A percentile compares a stretch with the other conserved stretches of the same genome.
These are phyloP conservation scores for Nibea albiflora DNA, from an alignment of 2,113 vertebrate genomes.

Conservation along the genomic window DNA sequence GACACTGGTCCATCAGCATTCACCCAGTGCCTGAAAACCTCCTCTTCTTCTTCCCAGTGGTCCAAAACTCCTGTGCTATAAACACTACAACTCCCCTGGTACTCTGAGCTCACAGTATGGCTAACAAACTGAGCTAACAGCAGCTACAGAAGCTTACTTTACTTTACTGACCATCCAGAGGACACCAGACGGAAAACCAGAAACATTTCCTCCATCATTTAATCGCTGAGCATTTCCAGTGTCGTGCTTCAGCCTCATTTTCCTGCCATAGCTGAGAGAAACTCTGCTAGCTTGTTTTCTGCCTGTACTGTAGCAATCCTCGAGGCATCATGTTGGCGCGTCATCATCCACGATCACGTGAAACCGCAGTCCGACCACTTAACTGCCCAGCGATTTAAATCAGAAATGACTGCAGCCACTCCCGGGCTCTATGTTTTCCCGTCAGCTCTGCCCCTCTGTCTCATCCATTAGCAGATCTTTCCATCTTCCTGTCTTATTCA, in stretches of 20 bases:
- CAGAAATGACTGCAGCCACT: slow-evolving; percentile 30
- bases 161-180: too few relatives aligned
- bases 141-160: too few relatives aligned
- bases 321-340: not conserved
- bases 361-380: slow-evolving; percentile 36
- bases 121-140: too few relatives aligned
- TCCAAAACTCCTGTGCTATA: too few relatives aligned
- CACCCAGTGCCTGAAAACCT: too few relatives aligned
- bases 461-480: slow-evolving; percentile 39
- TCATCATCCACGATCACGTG: slow-evolving; percentile 4
- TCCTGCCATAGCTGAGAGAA: not conserved
- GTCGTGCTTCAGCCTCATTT: not conserved
- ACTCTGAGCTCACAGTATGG: too few relatives aligned
- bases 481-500: not conserved
- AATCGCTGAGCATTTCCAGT: not conserved
- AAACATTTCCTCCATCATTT: too few relatives aligned
- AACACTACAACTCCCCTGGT: too few relatives aligned
- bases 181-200: too few relatives aligned
- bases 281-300: not conserved
- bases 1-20: too few relatives aligned
- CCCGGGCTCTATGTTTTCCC: slow-evolving; percentile 29
- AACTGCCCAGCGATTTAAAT: slow-evolving; percentile 35
- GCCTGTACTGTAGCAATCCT: not conserved
- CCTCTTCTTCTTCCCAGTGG: too few relatives aligned
- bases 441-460: not conserved